Evolutionary conservation across 2,113 vertebrate genomes (phyloP), one percentile per base, ranked within the genome.

Genomic region (Atrichornis clamosus): DNA sequence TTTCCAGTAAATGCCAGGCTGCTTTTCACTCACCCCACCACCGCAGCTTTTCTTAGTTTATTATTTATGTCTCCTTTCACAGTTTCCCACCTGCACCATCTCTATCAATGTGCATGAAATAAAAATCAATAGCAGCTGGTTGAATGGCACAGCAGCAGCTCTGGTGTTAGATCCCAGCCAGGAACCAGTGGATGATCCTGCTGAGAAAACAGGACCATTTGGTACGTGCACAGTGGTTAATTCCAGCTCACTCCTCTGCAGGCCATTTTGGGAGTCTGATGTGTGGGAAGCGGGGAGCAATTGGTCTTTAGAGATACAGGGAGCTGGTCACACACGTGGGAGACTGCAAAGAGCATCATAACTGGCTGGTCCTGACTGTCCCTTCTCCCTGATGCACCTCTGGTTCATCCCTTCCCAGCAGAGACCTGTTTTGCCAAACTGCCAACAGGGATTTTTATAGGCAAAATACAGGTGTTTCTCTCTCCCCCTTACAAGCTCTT

Each of bases 71-170:
- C 84, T 73, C 74, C 78, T 70, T 56, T 74, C 87, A 88, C 24
- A 76, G 37, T 73, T 76, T 93, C 67, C 78, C 81, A 94, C 91
- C 78, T 91, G 87, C 94, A 90, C 42, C 59, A 80, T 68, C 84
- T 95, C 73, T 84, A 82, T 87, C 89, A 60, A 44, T 33, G 58
- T 77, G 46, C 84, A 76, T 19, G 16, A 96, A 87, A 76, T 28
- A 63, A 89, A 96, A 95, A 94, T 90, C 95, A 90, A 86, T 76
- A 77, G 59, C 90, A 95, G 69, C 90, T 79, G 20, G 32, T 24
- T 1, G 1, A 89, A 47, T 0, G 1, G 68, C 42, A 58, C 6
- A 6, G 87, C 73, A 84, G 59, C 63, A 81, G 68, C 42, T 53
- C 83, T 20, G 16, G 33, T 44, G 47, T 35, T 53, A 89, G 55